phyloP scores from a whole-genome alignment of 2,113 vertebrate genomes.

The Tylochromis polylepis region DNA sequence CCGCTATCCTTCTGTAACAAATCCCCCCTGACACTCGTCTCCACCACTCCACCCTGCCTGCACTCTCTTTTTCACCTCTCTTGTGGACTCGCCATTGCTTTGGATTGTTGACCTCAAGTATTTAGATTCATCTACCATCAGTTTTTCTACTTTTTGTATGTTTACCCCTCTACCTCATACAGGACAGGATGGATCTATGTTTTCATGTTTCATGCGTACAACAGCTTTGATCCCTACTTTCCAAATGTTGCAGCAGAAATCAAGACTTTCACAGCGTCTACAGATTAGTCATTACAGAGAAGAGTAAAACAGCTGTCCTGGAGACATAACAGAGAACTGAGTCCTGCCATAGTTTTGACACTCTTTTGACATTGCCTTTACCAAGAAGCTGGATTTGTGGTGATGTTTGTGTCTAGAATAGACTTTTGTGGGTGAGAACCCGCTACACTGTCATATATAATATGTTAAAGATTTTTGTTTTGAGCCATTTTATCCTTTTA shows the following conservation, averaged over 20 bases:
- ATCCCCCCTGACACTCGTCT: neutral
- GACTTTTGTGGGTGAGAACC: neutral
- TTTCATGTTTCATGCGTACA: neutral
- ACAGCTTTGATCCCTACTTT: neutral
- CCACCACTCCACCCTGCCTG: neutral
- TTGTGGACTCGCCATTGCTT: neutral
- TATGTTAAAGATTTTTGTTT: neutral
- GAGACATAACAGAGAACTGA: neutral
- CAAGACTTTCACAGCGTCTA: neutral
- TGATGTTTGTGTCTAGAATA: neutral
- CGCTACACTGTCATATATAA: neutral
- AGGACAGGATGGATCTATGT: neutral
- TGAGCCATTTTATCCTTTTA: neutral
- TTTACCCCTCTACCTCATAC: neutral
- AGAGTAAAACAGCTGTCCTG: neutral
- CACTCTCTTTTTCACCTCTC: fast-evolving
- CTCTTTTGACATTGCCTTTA: neutral
- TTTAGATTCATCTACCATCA: neutral
- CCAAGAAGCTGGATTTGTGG: neutral
- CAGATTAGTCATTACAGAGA: neutral
- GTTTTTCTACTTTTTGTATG: neutral
- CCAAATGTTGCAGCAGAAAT: neutral
- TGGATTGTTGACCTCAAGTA: neutral
- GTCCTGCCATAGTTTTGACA: neutral
- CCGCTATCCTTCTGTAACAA: neutral